These are phyloP conservation scores for Polietes domitor DNA, from an alignment of 2,888 invertebrate genomes.

Conservation along the genomic window DNA sequence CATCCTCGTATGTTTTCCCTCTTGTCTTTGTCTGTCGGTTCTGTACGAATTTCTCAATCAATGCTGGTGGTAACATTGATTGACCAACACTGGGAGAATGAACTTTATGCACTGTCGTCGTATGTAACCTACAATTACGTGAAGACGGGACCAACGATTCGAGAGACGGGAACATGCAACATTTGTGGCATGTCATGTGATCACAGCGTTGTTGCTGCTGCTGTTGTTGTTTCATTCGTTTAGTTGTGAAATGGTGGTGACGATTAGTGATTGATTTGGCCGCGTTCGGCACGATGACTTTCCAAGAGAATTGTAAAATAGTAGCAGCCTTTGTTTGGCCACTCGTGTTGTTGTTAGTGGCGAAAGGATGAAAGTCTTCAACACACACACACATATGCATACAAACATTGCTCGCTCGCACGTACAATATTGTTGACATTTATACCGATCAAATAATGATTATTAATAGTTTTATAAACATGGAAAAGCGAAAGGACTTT, in stretches of 20 bases:
- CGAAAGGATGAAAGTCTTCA: slow-evolving; percentile 61
- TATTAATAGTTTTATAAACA: slow-evolving; percentile 56
- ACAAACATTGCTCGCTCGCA: slow-evolving; percentile 42
- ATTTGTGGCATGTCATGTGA: slow-evolving; percentile 3
- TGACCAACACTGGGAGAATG: background rate
- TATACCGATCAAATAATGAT: slow-evolving; percentile 59
- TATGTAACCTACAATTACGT: slow-evolving; percentile 14
- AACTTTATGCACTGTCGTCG: slow-evolving; percentile 17
- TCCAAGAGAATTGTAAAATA: slow-evolving; percentile 50
- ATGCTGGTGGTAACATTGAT: background rate
- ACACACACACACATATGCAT: background rate
- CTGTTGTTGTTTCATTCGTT: background rate
- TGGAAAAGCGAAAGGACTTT: slow-evolving; percentile 74
- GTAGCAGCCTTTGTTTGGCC: background rate
- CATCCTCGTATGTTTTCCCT: no score
- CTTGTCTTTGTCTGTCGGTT: no score
- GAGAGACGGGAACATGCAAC: background rate
- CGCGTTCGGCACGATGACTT: background rate
- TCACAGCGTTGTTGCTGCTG: background rate
- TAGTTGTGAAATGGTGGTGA: slow-evolving; percentile 12
- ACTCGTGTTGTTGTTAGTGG: slow-evolving; percentile 27
- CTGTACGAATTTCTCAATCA: background rate
- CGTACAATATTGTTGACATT: slow-evolving; percentile 64
- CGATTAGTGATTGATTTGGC: slow-evolving; percentile 59
- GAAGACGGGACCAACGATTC: background rate